Evolutionary conservation across 2,113 vertebrate genomes (phyloP), one percentile per base, ranked within the genome.

Genomic region (Bagarius yarrelli): DNA sequence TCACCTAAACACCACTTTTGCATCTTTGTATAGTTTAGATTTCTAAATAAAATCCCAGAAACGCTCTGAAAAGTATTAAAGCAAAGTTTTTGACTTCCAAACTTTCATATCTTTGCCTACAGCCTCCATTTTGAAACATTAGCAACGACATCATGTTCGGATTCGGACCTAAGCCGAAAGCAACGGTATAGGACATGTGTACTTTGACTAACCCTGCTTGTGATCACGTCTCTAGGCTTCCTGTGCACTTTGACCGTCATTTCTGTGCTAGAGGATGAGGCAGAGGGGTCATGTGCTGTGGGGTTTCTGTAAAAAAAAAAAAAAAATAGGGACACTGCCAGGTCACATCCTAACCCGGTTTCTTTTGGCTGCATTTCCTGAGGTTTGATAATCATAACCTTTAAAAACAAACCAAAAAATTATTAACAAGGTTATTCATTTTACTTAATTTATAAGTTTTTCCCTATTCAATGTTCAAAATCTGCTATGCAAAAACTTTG

Each of bases 281-380:
- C 34, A 81, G 36, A 71, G 27, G 53, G 74, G 81, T 80, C 74
- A 75, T 61, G 63, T 40, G 87, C 89, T 87, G 80, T 88, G 80
- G 89, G 90, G 86, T 70, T 87, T 77, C 81, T 77, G 11, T n/a
- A 82, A 87, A 47, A 85, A 50, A 86, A 85, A 77, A 8, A 4
- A 82, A 87, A 44, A 84, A 50, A 86, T 84, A 87, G 90, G 88
- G 90, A 88, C 86, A 83, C 81, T 87, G 88, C 89, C 90, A 87
- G 88, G 92, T 92, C 88, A 86, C 3, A 88, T 89, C 90, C 81
- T 90, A 93, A 90, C 92, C 92, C 89, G 91, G 84, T 91, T 92
- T 88, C 85, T 71, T 72, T 67, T 76, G 79, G 66, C 66, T 61
- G 30, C n/a, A 25, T 60, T 83, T 76, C 57, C 66, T 61, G 61